phyloP scores from a whole-genome alignment of 2,888 invertebrate species.

The Drosophila neotestacea region DNA sequence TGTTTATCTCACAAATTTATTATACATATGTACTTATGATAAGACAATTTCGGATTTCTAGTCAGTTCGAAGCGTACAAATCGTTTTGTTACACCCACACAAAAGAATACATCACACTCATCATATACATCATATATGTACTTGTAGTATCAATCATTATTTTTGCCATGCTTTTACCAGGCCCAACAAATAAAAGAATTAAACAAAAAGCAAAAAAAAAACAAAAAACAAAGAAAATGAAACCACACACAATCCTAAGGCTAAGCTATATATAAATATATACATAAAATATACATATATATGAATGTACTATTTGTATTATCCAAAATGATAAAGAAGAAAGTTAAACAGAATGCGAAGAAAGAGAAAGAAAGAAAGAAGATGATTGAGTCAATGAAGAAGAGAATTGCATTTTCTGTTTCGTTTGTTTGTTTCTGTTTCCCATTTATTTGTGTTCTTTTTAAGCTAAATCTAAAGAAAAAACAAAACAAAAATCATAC shows the following conservation, averaged over 20 bases:
- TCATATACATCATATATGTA: constrained; percentile 11
- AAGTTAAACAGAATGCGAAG: not conserved
- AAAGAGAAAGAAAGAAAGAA: constrained; percentile 1
- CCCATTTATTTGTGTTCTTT: constrained; percentile 17
- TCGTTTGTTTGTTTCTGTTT: constrained; percentile 13
- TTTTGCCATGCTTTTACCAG: constrained; percentile 66
- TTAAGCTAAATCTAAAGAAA: constrained; percentile 36
- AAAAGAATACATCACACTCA: constrained; percentile 18
- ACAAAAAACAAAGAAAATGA: constrained; percentile 37
- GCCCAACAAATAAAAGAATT: constrained; percentile 33
- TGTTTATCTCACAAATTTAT: constrained; percentile 40
- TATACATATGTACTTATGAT: constrained; percentile 22
- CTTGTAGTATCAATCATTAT: constrained; percentile 46
- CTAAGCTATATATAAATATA: constrained; percentile 51
- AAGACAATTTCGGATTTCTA: constrained; percentile 60
- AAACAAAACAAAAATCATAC: constrained; percentile 18
- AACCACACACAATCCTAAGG: constrained; percentile 59
- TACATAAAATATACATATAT: constrained; percentile 33
- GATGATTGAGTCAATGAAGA: not conserved
- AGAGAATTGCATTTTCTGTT: constrained; percentile 38
- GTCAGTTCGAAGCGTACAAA: constrained; percentile 64
- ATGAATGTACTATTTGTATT: constrained; percentile 60
- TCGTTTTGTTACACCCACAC: constrained; percentile 48
- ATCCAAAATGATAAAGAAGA: constrained; percentile 34
- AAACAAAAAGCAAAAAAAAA: constrained; percentile 15